These are phyloP conservation scores for Toxostoma redivivum DNA, from an alignment of 2,113 vertebrate genomes.

Conservation along the genomic window DNA sequence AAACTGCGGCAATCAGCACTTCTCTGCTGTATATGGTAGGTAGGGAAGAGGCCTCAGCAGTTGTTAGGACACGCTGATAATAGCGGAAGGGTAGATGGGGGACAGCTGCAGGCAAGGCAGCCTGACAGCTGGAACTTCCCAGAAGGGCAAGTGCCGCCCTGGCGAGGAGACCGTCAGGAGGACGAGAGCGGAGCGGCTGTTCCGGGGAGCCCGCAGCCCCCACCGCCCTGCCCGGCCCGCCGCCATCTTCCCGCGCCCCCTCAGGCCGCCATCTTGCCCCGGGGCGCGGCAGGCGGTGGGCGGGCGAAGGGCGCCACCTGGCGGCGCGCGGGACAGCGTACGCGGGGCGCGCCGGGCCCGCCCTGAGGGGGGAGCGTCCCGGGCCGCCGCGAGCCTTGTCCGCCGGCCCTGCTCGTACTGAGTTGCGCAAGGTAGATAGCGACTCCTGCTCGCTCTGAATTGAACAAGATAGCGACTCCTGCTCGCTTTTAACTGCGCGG, in stretches of 20 bases:
- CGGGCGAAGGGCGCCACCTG: background rate
- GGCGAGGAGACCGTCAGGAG: background rate
- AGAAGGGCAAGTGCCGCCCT: background rate
- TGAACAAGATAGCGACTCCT: too few species aligned
- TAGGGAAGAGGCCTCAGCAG: background rate
- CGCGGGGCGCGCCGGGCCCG: background rate
- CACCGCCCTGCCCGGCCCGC: fast-evolving
- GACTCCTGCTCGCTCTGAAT: too few species aligned
- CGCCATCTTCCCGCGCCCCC: background rate
- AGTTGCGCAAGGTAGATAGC: too few species aligned
- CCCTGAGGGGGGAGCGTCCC: background rate
- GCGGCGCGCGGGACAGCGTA: background rate
- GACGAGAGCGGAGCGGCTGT: fast-evolving
- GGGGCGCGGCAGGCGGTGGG: too few species aligned
- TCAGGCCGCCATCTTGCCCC: background rate
- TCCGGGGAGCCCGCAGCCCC: fast-evolving
- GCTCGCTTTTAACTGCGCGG: too few species aligned
- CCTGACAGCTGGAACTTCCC: background rate
- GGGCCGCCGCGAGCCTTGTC: too few species aligned
- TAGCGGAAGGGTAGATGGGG: background rate
- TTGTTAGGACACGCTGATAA: fast-evolving
- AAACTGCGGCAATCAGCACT: background rate
- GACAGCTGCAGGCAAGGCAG: background rate
- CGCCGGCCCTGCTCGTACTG: too few species aligned
- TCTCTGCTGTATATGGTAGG: fast-evolving